Evolutionary conservation across 1,140 invertebrate species (phyloP).

Genomic region (Manduca sexta): DNA sequence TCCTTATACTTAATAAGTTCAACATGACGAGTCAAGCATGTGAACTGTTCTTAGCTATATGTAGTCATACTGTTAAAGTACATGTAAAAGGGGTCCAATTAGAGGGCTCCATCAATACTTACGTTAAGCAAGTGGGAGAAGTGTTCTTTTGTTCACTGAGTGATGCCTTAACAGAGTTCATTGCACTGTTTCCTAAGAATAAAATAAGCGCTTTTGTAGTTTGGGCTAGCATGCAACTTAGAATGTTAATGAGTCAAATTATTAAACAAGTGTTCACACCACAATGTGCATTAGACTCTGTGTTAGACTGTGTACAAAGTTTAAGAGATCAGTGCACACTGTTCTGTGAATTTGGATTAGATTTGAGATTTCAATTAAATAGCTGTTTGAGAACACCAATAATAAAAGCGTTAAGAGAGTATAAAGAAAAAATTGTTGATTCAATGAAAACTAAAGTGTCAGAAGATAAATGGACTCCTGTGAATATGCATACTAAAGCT

Average conservation of each 20-base stretch:
- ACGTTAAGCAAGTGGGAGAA: constrained; percentile 87
- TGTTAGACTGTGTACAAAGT: constrained; percentile 90
- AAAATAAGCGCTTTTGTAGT: constrained; percentile 89
- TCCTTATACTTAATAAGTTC: constrained; percentile 89
- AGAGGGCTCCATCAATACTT: constrained; percentile 89
- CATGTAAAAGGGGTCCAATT: constrained; percentile 90
- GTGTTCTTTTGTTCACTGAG: constrained; percentile 92
- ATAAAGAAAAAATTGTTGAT: constrained; percentile 66
- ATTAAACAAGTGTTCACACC: constrained; percentile 94
- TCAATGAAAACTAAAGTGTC: constrained; percentile 67
- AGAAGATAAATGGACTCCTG: constrained; percentile 71
- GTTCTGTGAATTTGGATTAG: constrained; percentile 75
- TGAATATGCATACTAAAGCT: constrained; percentile 70
- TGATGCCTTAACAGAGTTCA: constrained; percentile 91
- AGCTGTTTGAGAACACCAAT: constrained; percentile 81
- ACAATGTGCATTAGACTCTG: constrained; percentile 85
- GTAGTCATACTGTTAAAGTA: constrained; percentile 87
- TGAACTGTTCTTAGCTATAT: constrained; percentile 89
- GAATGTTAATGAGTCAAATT: constrained; percentile 86
- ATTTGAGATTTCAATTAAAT: constrained; percentile 88
- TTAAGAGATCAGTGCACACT: constrained; percentile 81
- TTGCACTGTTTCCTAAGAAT: constrained; percentile 85
- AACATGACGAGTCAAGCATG: constrained; percentile 87
- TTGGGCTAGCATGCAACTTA: constrained; percentile 92
- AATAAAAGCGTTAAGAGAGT: constrained; percentile 64